phyloP scores from a whole-genome alignment of 2,113 vertebrate genomes.

The Petromus typicus region DNA sequence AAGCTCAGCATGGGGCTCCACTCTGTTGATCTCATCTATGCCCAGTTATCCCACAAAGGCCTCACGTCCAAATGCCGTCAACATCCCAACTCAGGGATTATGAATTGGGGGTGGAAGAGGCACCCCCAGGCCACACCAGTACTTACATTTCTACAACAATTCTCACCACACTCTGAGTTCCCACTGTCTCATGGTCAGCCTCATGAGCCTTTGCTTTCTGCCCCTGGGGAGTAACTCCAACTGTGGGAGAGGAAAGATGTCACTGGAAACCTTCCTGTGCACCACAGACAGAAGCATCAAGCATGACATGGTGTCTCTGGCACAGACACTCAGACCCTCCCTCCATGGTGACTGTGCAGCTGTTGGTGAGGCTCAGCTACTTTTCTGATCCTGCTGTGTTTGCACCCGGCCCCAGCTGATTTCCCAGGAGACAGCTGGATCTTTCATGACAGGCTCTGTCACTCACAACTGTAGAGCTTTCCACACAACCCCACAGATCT shows the following conservation, averaged over 20 bases:
- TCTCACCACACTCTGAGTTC: background rate
- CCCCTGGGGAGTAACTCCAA: background rate
- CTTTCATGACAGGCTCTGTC: background rate
- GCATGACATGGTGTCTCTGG: background rate
- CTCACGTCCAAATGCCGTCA: background rate
- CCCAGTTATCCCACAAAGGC: background rate
- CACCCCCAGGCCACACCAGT: background rate
- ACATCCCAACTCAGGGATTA: background rate
- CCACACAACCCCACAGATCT: background rate
- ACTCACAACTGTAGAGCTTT: background rate
- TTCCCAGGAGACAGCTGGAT: background rate
- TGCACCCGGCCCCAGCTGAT: background rate
- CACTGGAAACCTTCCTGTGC: background rate
- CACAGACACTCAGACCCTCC: background rate
- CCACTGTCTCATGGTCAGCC: background rate
- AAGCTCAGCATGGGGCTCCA: background rate
- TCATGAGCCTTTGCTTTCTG: background rate
- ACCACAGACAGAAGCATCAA: background rate
- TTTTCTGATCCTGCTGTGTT: background rate
- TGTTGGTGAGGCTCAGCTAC: background rate
- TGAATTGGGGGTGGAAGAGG: background rate
- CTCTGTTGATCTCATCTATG: background rate
- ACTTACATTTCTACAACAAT: background rate
- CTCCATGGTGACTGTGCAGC: background rate
- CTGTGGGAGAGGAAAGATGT: background rate